Base-by-base conservation (phyloP, 2,888 invertebrate species). In the Melieria crassipennis region DNA sequence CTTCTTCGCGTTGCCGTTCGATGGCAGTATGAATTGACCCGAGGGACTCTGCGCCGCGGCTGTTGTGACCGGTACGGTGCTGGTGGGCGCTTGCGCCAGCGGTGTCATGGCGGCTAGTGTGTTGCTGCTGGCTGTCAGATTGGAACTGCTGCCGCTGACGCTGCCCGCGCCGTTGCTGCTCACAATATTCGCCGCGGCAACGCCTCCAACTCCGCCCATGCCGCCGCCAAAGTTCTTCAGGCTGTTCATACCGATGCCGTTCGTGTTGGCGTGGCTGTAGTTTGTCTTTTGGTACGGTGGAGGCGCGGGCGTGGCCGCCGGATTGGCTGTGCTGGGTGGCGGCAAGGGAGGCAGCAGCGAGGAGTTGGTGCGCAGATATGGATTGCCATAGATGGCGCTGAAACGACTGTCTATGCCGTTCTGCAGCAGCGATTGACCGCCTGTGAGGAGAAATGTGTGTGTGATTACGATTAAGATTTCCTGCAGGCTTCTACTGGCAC, bases 351-450 rank as follows among this genome's bases (percentile, higher is more conserved):
- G 85, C 84, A 87, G 83, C 74, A 86, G 85, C 73, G 86, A 89
- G 74, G 89, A 91, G 64, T 91, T 91, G 73, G 91, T 91, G 82
- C 95, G 89, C 76, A 95, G 88, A 86, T 96, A 96, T 1, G 96
- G 96, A 87, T 96, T 96, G 70, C 94, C 94, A 82, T 96, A 96
- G 7, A 94, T 93, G 52, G 96, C 96, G 65, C 94, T 95, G 85
- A 93, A 96, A 76, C 95, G 89, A 62, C 85, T 84, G 62, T 85
- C 85, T 73, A 85, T 85, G 75, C 87, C 87, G 73, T 87, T 87
- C 77, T 87, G 87, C 64, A 87, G 80, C 70, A 87, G 79, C 48
- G 86, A 83, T 82, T 87, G 87, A 70, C 85, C 87, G 46, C 30
- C 45, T 70, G 43, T 10, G 7, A 63, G 6, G 16, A 7, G 42